Percentiles rank a stretch among this genome's conserved stretches.
Evolutionary conservation across 2,888 invertebrate genomes (phyloP).

Genomic region (Tetropium fuscum): DNA sequence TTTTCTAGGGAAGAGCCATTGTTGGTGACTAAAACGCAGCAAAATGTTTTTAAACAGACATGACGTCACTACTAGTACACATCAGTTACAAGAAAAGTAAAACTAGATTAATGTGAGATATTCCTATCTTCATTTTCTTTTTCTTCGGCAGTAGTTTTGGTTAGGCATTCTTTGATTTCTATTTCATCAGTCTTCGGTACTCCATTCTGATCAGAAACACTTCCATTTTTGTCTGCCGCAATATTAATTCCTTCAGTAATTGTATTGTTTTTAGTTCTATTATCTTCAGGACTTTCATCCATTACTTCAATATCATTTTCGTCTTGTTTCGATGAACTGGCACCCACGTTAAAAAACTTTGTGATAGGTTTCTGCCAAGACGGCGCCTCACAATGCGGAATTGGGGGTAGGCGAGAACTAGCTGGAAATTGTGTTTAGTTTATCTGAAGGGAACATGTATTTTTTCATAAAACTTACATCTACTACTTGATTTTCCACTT

Average conservation of each 20-base stretch:
- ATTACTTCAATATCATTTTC: neutral
- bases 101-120: too few relatives aligned
- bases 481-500: slow-evolving; percentile 26
- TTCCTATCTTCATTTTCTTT: slow-evolving; percentile 11
- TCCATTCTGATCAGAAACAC: neutral
- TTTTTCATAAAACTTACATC: slow-evolving; percentile 20
- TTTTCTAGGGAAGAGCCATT: too few relatives aligned
- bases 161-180: slow-evolving; percentile 12
- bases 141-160: neutral
- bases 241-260: neutral
- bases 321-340: slow-evolving; percentile 16
- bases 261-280: neutral
- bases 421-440: slow-evolving; percentile 17
- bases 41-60: too few relatives aligned
- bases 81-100: too few relatives aligned
- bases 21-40: too few relatives aligned
- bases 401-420: slow-evolving; percentile 35
- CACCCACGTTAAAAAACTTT: slow-evolving; percentile 36
- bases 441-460: neutral
- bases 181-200: neutral
- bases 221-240: too few relatives aligned
- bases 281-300: neutral
- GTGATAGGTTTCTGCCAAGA: slow-evolving; percentile 46
- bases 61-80: too few relatives aligned
- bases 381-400: slow-evolving; percentile 39